A percentile compares a stretch with the other conserved stretches of the same genome.
phyloP scores from a whole-genome alignment of 2,113 vertebrate species.

The Caranx ignobilis region DNA sequence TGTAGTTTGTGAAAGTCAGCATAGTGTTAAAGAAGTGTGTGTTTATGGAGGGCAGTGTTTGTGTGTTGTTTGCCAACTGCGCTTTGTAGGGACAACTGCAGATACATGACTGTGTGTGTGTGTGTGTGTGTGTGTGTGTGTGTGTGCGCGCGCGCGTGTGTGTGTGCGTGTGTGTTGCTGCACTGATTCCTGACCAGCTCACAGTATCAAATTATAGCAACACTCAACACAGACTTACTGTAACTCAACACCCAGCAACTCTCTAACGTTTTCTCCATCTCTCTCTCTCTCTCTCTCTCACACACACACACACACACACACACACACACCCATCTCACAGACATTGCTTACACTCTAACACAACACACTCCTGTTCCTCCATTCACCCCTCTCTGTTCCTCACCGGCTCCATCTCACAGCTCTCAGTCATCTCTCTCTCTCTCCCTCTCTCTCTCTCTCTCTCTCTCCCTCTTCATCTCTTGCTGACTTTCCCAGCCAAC shows the following conservation, averaged over 20 bases:
- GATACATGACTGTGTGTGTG: conserved; percentile 39
- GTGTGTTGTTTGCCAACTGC: conserved; percentile 57
- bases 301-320: conserved; percentile 24
- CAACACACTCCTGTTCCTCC: conserved; percentile 35
- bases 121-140: conserved; percentile 51
- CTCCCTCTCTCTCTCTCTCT: conserved; percentile 55
- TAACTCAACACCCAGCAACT: conserved; percentile 64
- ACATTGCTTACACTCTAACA: conserved; percentile 20
- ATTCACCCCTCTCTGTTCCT: conserved; percentile 40
- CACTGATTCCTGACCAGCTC: conserved; percentile 67
- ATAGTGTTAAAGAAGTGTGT: background rate
- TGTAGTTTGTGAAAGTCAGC: conserved; percentile 49
- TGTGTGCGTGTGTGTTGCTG: conserved; percentile 43
- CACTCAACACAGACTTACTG: conserved; percentile 70
- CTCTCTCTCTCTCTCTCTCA: conserved; percentile 6
- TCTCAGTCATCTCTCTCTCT: conserved; percentile 58
- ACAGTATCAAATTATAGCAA: conserved; percentile 72
- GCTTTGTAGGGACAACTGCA: conserved; percentile 55
- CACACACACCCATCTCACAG: conserved; percentile 25
- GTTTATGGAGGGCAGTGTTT: conserved; percentile 18
- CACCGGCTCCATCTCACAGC: conserved; percentile 40
- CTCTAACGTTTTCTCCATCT: conserved; percentile 44
- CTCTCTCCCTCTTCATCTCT: conserved; percentile 58
- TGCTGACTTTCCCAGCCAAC: conserved; percentile 60
- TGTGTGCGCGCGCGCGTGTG: conserved; percentile 28